Conservation (phyloP, 2,797 vertebrate species). For the Acanthornis magna region DNA sequence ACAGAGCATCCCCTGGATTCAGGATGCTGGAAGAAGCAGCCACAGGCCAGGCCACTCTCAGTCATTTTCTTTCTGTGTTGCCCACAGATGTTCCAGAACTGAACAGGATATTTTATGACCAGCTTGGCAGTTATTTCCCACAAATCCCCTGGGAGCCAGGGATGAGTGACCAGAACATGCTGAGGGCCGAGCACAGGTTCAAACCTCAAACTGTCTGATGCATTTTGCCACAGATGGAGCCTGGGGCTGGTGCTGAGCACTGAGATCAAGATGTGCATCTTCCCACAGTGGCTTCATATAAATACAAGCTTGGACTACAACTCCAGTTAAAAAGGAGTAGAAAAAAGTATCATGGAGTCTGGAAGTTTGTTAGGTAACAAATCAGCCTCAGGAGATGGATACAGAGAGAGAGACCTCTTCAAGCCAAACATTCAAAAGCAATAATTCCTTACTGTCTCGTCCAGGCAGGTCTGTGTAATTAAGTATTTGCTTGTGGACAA, state of each 20-base stretch:
- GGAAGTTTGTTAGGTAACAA: not conserved
- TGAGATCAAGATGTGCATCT: not conserved
- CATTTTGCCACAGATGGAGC: not conserved
- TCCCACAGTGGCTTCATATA: not conserved
- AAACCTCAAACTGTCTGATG: not conserved
- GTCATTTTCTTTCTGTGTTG: not conserved
- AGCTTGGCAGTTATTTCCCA: not conserved
- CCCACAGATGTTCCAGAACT: not conserved
- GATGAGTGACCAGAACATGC: fast-evolving
- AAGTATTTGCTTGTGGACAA: not conserved
- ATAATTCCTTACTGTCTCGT: not conserved
- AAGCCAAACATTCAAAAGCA: not conserved
- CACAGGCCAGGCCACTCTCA: not conserved
- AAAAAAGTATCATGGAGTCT: not conserved
- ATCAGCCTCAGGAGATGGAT: not conserved
- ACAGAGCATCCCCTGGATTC: fast-evolving
- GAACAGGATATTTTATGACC: not conserved
- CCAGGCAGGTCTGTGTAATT: not conserved
- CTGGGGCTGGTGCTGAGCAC: not conserved
- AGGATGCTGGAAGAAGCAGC: not conserved
- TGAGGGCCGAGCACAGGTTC: not conserved
- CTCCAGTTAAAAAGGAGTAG: not conserved
- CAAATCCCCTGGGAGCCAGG: not conserved
- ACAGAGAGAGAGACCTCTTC: not conserved
- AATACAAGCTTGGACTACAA: not conserved